phyloP scores from a whole-genome alignment of 2,113 vertebrate species.

The Hyperopisus bebe region DNA sequence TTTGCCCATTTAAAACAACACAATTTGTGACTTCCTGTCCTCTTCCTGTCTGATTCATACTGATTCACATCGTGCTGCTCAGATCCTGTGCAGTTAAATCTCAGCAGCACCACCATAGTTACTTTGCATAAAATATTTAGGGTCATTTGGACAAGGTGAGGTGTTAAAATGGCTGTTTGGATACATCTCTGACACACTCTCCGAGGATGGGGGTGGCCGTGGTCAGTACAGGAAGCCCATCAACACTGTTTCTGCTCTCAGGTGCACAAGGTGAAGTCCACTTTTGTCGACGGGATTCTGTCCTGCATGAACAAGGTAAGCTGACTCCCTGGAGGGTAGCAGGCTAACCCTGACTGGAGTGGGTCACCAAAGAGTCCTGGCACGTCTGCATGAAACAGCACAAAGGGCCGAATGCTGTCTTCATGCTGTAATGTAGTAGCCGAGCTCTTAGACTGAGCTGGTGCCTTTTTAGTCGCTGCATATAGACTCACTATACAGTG shows the following conservation, averaged over 20 bases:
- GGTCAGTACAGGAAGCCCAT: background rate
- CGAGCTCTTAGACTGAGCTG: background rate
- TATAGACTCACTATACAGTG: background rate
- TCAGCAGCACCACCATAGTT: background rate
- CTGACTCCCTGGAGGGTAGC: background rate
- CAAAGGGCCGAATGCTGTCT: background rate
- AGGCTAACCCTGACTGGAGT: background rate
- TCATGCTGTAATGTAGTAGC: background rate
- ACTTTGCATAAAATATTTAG: background rate
- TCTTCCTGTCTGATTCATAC: background rate
- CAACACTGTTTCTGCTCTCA: conserved; percentile 36
- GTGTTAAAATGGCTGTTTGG: background rate
- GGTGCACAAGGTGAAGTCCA: conserved; percentile 87
- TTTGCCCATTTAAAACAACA: background rate
- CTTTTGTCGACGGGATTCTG: conserved; percentile 78
- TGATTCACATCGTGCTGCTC: background rate
- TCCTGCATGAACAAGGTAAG: conserved; percentile 72
- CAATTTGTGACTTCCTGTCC: background rate
- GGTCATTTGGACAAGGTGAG: background rate
- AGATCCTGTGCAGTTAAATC: background rate
- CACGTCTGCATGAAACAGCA: background rate
- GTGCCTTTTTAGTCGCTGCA: background rate
- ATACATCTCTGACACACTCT: background rate
- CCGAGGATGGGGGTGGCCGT: background rate
- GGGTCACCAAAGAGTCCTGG: background rate